Evolutionary conservation across 2,797 vertebrate genomes (phyloP), one percentile per base, ranked within the genome.

Genomic region (Novumbra hubbsi): DNA sequence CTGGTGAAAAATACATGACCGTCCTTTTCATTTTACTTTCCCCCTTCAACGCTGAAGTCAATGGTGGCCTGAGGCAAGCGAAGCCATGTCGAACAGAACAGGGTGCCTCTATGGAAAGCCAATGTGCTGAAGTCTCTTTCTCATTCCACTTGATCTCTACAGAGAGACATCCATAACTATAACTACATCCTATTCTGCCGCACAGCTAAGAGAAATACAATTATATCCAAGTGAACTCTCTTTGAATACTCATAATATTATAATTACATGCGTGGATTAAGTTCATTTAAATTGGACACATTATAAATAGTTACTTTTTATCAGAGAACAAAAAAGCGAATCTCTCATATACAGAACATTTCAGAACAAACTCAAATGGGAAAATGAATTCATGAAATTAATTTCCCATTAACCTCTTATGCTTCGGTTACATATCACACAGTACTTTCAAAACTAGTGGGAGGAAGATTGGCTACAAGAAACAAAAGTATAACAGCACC

Each of bases 1-100:
- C 87, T 85, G 78, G 87, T 91, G 86, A 92, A 91, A 92, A 91
- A 92, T 89, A 90, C 88, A 92, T 88, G 88, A 90, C 88, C 85
- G 83, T 85, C 87, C 88, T 91, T 91, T 91, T 92, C 86, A 90
- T 91, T 91, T 90, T 86, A 90, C 90, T 89, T 88, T 90, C 88
- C 89, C 80, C 87, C 90, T 87, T 89, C 89, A 89, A 60, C 86
- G 88, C 87, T 75, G 85, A 84, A 91, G 88, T 91, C 87, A 90
- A 91, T 88, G 89, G 87, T 82, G 83, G 90, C 90, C 90, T 79
- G 77, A 66, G 90, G 91, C 90, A 85, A 86, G 85, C 70, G 72
- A 81, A 85, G 84, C 78, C 85, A 85, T 82, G 77, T 83, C 68
- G 75, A 83, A 79, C 81, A 72, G 70, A 72, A 79, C 81, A 71